Evolutionary conservation across 2,797 vertebrate species (phyloP), one percentile per base, ranked within the genome.

Genomic region (Poeciliopsis infans): DNA sequence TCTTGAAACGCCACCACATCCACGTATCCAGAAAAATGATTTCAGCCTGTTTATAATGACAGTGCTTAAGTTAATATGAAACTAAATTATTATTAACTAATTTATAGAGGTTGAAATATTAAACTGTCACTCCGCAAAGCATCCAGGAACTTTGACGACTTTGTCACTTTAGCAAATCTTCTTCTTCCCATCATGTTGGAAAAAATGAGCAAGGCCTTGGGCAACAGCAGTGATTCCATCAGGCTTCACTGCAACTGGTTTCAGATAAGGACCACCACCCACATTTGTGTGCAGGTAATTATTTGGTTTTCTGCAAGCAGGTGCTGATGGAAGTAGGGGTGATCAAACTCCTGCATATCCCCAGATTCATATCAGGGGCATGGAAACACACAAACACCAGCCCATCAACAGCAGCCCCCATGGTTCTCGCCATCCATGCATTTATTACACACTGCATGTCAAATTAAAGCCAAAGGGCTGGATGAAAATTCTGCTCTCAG

Each of bases 261-360:
- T 84, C 84, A 89, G 94, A 93, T 94, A 94, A 93, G 89, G 78
- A 91, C 85, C 87, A 89, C 89, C 91, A 90, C 90, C 90, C 89
- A 92, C 92, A 91, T 92, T 89, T 88, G 76, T 75, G 71, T 78
- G 33, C 79, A 74, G 86, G 84, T 93, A 90, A 93, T 94, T 94
- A 95, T 95, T 95, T 95, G 85, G 89, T 93, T 94, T 94, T 93
- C 85, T 79, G 87, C 73, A 73, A 86, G 93, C 94, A 95, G 95
- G 91, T 94, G 95, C 85, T 92, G 92, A 92, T 91, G 92, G 91
- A 90, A 73, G 86, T 76, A 81, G 85, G 76, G 83, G 84, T 88
- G 91, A 94, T 94, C 92, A 89, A 78, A 88, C 90, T 93, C 90
- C 83, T 78, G 88, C 90, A 88, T 79, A 82, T 80, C 84, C 79